Base-by-base conservation (phyloP, 2,888 invertebrate genomes). In the Patella depressa region DNA sequence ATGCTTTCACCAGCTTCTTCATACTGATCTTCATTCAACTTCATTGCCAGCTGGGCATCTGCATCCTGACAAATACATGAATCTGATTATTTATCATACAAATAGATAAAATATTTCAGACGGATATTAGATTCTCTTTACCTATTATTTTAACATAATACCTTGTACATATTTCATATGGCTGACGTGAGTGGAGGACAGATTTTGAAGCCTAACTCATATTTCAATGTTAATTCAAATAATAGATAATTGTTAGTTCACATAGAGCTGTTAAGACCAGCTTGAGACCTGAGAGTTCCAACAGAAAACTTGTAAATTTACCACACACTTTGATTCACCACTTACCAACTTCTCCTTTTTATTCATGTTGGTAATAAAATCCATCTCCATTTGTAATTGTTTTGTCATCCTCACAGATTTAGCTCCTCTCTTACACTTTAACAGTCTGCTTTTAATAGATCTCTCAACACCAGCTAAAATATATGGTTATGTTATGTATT, bases 1-100 rank as follows among this genome's bases (percentile, higher is more conserved):
- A 89, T 88, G 73, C 82, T 72, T 82, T 88, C 86, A 7, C 87
- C 87, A 54, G 80, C 79, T n/a, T 84, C 83, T 74, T 85, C 85
- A 72, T 88, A 88, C 73, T 87, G 85, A 24, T 79, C 75, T 77
- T 87, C 86, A 72, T 87, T 86, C 24, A 88, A 53, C 65, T 75
- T 71, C 74, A 80, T 72, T 7, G 88, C 88, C 34, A 87, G 53
- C 71, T 82, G 72, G 14, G 80, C 78, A 78, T 88, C 88, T 11
- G 72, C 77, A 74, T 85, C 85, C 88, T 88, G 76, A 45, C 65
- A 65, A 65, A 65, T 65, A 65, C 4, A 3, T 65, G 19, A 24
- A 65, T n/a, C 3, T 24, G 24, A 19, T 65, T 65, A 14, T 9
- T 24, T 12, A 24, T 19, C 12, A 12, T 65, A 12, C 24, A 24